phyloP scores from a whole-genome alignment of 1,140 invertebrate species.

The Pararge aegeria region DNA sequence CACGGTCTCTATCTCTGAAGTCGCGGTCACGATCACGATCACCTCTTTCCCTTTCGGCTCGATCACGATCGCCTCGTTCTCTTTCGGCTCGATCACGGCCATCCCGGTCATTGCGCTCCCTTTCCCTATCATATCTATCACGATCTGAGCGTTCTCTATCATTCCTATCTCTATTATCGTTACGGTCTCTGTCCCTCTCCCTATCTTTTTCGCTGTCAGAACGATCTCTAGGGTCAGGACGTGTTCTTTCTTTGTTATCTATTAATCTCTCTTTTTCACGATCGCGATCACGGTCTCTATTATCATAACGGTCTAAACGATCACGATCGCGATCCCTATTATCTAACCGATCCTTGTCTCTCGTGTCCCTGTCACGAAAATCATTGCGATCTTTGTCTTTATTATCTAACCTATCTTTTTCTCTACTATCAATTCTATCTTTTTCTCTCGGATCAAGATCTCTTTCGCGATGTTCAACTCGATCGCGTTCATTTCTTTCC shows the following conservation, averaged over 20 bases:
- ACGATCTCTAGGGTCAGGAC: constrained; percentile 44
- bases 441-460: constrained; percentile 57
- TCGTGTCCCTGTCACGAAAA: constrained; percentile 53
- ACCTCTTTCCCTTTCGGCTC: constrained; percentile 38
- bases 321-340: constrained; percentile 69
- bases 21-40: constrained; percentile 50
- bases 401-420: constrained; percentile 48
- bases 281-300: constrained; percentile 48
- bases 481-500: constrained; percentile 58
- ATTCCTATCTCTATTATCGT: constrained; percentile 45
- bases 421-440: constrained; percentile 51
- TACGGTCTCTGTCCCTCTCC: constrained; percentile 63
- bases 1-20: constrained; percentile 7
- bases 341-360: constrained; percentile 60
- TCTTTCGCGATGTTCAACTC: constrained; percentile 64
- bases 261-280: constrained; percentile 47
- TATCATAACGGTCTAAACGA: constrained; percentile 50
- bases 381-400: constrained; percentile 56
- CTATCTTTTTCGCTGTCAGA: constrained; percentile 59
- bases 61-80: constrained; percentile 64
- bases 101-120: constrained; percentile 70
- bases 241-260: constrained; percentile 52
- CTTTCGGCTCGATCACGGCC: constrained; percentile 73
- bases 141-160: constrained; percentile 44
- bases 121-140: constrained; percentile 39